Conservation (phyloP, 2,113 vertebrate species). For the Pseudorectes ferrugineus region DNA sequence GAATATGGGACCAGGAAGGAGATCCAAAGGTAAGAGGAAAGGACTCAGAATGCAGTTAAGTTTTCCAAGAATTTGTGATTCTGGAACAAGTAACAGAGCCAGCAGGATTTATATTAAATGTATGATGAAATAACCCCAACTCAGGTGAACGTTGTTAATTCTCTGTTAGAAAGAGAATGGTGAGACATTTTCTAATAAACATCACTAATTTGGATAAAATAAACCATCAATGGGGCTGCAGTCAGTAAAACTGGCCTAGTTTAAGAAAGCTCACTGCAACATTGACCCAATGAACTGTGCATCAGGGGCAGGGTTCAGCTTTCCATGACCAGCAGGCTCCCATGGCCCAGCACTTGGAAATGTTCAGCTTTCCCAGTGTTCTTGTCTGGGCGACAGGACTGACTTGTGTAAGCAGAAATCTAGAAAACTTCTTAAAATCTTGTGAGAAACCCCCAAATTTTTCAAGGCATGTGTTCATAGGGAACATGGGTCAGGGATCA, state of each 20-base stretch:
- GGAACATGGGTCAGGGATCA: fast-evolving
- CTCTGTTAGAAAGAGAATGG: background rate
- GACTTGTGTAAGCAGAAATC: background rate
- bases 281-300: background rate
- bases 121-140: background rate
- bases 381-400: background rate
- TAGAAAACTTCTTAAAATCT: background rate
- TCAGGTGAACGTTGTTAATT: background rate
- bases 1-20: background rate
- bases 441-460: background rate
- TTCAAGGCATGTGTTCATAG: background rate
- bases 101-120: background rate
- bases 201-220: background rate
- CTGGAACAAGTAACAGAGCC: background rate
- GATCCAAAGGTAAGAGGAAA: background rate
- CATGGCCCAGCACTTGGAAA: background rate
- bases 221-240: background rate
- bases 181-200: background rate
- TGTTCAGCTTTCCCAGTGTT: background rate
- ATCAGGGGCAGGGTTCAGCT: background rate
- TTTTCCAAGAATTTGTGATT: background rate
- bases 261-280: background rate
- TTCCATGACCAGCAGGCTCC: background rate
- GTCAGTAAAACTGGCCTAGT: background rate
- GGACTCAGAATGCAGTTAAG: background rate